Percentiles rank a stretch among this genome's conserved stretches.
Conservation (phyloP, 37 sponge, comb jelly and placozoan species). For the Tethya wilhelma region DNA sequence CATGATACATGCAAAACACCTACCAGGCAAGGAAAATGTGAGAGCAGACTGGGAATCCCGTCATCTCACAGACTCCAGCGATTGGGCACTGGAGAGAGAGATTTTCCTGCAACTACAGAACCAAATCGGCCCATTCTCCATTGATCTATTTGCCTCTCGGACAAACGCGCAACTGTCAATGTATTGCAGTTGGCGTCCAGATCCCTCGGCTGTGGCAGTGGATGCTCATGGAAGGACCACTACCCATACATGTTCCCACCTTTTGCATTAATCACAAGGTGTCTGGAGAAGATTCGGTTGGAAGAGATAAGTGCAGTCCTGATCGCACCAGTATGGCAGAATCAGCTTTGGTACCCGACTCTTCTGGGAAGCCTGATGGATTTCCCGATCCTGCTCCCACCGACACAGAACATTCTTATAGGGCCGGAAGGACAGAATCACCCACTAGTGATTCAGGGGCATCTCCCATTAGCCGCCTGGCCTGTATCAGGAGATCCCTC, state of each 20-base stretch:
- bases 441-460: not conserved
- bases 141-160: slow-evolving; percentile 59
- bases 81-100: slow-evolving; percentile 35
- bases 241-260: slow-evolving; percentile 60
- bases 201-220: slow-evolving; percentile 37
- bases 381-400: slow-evolving; percentile 23
- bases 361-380: slow-evolving; percentile 30
- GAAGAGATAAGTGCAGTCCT: slow-evolving; percentile 19
- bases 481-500: slow-evolving; percentile 43
- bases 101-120: slow-evolving; percentile 4
- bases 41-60: slow-evolving; percentile 41
- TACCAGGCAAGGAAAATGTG: slow-evolving; percentile 35
- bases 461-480: slow-evolving; percentile 54
- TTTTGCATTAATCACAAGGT: slow-evolving; percentile 47
- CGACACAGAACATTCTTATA: not conserved
- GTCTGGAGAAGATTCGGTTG: slow-evolving; percentile 37
- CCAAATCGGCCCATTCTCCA: slow-evolving; percentile 15
- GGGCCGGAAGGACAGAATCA: slow-evolving; percentile 13
- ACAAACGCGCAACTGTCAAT: slow-evolving; percentile 39
- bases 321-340: slow-evolving; percentile 35
- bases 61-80: not conserved
- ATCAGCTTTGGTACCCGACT: slow-evolving; percentile 31
- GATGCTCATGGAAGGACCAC: slow-evolving; percentile 44
- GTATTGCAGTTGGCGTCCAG: slow-evolving; percentile 58
- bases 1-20: slow-evolving; percentile 35